These are phyloP conservation scores for Rotaria macrura DNA, from an alignment of 2,888 invertebrate genomes.

Conservation along the genomic window DNA sequence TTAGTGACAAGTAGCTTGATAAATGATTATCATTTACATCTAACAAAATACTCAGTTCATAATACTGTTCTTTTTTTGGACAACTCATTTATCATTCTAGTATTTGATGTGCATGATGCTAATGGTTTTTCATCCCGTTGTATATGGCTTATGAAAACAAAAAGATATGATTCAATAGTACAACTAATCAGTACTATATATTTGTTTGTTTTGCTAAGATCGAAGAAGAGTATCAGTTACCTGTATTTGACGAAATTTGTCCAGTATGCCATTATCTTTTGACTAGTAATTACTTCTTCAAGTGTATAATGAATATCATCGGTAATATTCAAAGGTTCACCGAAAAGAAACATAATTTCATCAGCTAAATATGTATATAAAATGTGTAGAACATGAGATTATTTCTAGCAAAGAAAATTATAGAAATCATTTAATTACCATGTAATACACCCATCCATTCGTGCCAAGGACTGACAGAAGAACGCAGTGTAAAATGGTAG, in stretches of 20 bases:
- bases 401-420: not conserved
- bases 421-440: slow-evolving; percentile 35
- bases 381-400: not conserved
- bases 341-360: slow-evolving; percentile 45
- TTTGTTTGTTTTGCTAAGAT: not conserved
- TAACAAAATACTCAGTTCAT: not conserved
- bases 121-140: not conserved
- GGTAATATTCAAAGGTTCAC: slow-evolving; percentile 48
- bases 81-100: not conserved
- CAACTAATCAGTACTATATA: not conserved
- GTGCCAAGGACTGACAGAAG: slow-evolving; percentile 41
- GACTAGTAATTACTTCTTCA: slow-evolving; percentile 71
- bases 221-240: slow-evolving; percentile 53
- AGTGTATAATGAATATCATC: slow-evolving; percentile 65
- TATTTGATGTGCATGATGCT: not conserved
- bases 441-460: slow-evolving; percentile 44
- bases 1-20: not conserved
- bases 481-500: slow-evolving; percentile 41
- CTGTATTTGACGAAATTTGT: slow-evolving; percentile 86
- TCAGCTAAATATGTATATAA: slow-evolving; percentile 34
- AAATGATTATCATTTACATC: not conserved
- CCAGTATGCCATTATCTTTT: slow-evolving; percentile 81
- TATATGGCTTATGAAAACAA: not conserved
- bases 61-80: not conserved
- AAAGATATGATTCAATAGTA: not conserved